Percentiles rank a stretch among this genome's conserved stretches.
These are phyloP conservation scores for Esox masquinongy DNA, from an alignment of 2,797 vertebrate genomes.

Conservation along the genomic window DNA sequence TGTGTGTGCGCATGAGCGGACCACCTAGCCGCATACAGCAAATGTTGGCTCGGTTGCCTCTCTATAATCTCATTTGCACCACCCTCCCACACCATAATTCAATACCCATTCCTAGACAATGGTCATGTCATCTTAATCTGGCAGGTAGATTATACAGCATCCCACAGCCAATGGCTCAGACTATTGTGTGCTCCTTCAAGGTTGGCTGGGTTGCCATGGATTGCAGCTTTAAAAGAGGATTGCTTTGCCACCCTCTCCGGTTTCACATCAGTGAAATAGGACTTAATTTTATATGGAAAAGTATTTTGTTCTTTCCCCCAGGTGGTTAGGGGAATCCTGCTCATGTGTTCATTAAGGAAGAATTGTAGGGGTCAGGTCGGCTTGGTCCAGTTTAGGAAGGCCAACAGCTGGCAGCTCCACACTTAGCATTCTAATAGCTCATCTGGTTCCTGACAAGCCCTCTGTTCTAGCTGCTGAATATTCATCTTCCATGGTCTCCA, in stretches of 20 bases:
- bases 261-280: conserved; percentile 46
- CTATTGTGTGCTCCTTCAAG: conserved; percentile 71
- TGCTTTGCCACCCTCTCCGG: conserved; percentile 53
- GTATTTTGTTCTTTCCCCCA: conserved; percentile 31
- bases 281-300: conserved; percentile 53
- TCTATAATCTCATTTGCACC: conserved; percentile 77
- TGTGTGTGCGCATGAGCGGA: conserved; percentile 11
- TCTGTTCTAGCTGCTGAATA: conserved; percentile 33
- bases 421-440: conserved; percentile 20
- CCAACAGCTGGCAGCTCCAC: conserved; percentile 32
- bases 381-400: conserved; percentile 41
- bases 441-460: conserved; percentile 25
- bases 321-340: conserved; percentile 33
- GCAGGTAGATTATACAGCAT: conserved; percentile 77
- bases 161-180: conserved; percentile 65
- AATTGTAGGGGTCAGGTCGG: conserved; percentile 5
- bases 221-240: conserved; percentile 67
- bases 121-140: conserved; percentile 80
- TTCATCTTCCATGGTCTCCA: conserved; percentile 32
- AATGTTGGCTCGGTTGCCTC: conserved; percentile 60
- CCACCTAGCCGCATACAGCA: conserved; percentile 62
- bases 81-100: conserved; percentile 76
- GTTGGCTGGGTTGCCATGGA: conserved; percentile 68
- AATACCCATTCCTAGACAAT: conserved; percentile 78
- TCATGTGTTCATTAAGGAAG: conserved; percentile 31